Conservation (phyloP, 2,113 vertebrate genomes). For the Abramis brama region DNA sequence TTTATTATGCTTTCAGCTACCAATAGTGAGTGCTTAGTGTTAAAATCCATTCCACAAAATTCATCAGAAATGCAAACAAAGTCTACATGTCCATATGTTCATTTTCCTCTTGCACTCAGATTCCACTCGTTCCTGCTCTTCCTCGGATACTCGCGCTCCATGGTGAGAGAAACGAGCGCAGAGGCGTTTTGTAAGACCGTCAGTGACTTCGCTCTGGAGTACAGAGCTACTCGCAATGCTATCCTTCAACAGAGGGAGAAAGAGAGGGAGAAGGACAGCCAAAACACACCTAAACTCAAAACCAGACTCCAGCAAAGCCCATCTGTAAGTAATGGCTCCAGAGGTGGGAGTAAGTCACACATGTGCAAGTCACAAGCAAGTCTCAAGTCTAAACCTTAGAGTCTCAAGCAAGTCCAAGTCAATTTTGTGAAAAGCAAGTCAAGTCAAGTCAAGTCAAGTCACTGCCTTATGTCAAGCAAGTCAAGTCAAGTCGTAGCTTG, state of each 20-base stretch:
- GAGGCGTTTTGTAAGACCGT: slow-evolving; percentile 78
- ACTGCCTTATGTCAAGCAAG: too few species aligned
- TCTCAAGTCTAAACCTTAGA: too few species aligned
- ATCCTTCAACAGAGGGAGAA: slow-evolving; percentile 71
- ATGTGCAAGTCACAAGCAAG: too few species aligned
- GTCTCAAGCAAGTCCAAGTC: too few species aligned
- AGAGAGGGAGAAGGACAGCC: slow-evolving; percentile 43
- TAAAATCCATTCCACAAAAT: too few species aligned
- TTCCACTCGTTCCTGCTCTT: slow-evolving; percentile 81
- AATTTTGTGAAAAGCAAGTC: too few species aligned
- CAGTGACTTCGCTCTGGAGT: slow-evolving; percentile 80
- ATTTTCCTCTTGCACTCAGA: slow-evolving; percentile 52
- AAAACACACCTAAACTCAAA: slow-evolving; percentile 46
- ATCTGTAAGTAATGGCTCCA: slow-evolving; percentile 24
- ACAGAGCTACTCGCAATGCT: slow-evolving; percentile 64
- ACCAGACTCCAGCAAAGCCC: slow-evolving; percentile 30
- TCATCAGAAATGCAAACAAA: too few species aligned
- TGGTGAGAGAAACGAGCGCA: slow-evolving; percentile 68
- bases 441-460: too few species aligned
- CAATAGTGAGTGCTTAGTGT: too few species aligned
- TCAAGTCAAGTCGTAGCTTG: too few species aligned
- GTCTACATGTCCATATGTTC: too few species aligned
- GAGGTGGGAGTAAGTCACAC: too few species aligned
- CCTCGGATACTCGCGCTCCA: slow-evolving; percentile 73
- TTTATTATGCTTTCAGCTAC: background rate